Conservation (phyloP, 2,113 vertebrate genomes). For the Sylvilagus bachmani region DNA sequence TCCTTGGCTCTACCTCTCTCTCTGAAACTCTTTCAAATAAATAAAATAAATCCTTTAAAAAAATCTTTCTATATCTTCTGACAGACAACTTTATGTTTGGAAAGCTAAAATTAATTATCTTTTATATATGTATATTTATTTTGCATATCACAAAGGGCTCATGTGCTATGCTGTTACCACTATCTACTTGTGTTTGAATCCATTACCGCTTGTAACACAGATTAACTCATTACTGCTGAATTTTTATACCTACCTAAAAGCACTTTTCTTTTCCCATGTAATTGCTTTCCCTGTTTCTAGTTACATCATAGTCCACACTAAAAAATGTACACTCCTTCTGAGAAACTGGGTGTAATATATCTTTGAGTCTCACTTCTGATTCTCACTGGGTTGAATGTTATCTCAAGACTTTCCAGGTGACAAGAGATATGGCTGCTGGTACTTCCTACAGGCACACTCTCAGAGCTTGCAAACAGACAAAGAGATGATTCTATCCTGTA, state of each 20-base stretch:
- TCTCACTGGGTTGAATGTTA: neutral
- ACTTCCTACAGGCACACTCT: neutral
- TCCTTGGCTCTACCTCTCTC: no score
- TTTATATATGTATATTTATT: neutral
- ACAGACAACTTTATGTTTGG: neutral
- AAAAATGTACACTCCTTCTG: neutral
- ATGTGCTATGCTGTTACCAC: neutral
- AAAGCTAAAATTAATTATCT: neutral
- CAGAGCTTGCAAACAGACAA: neutral
- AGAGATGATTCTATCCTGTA: neutral
- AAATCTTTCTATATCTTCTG: neutral
- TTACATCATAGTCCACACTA: neutral
- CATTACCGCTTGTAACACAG: neutral
- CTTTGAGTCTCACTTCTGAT: neutral
- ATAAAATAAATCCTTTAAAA: no score
- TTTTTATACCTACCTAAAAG: neutral
- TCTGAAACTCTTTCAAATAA: no score
- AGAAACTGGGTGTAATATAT: neutral
- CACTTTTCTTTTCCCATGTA: neutral
- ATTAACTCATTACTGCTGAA: neutral
- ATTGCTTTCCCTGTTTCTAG: constrained; percentile 11
- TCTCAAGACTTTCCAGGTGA: neutral
- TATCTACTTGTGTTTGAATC: neutral
- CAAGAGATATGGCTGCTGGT: neutral
- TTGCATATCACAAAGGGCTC: neutral